Evolutionary conservation across 37 sponge, comb jelly and placozoan species (phyloP).

Genomic region (Chondrilla cf. caribensis): DNA sequence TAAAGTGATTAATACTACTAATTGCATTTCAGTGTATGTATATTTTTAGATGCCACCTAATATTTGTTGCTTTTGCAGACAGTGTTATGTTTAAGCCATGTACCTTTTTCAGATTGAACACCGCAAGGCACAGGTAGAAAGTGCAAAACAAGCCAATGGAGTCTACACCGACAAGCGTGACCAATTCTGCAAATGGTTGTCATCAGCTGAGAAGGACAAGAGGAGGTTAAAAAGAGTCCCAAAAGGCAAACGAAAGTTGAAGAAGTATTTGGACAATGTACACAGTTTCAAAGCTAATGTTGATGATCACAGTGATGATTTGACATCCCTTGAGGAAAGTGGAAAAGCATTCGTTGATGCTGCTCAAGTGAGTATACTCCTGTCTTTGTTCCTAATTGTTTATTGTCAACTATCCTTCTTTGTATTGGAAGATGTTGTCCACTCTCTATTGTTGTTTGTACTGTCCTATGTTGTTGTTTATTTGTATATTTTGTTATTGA

Average conservation of each 20-base stretch:
- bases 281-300: conserved; percentile 37
- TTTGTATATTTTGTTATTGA: no score
- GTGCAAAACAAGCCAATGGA: conserved; percentile 17
- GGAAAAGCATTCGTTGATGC: conserved; percentile 32
- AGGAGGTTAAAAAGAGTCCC: conserved; percentile 30
- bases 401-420: background rate
- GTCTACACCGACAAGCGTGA: conserved; percentile 16
- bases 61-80: background rate
- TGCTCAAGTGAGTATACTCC: conserved; percentile 34
- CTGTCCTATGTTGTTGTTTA: no score
- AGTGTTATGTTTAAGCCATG: background rate
- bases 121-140: conserved; percentile 25
- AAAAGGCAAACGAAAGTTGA: conserved; percentile 6
- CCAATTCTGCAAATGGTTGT: conserved; percentile 44
- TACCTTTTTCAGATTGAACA: conserved; percentile 1
- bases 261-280: conserved; percentile 9
- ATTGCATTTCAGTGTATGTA: no score
- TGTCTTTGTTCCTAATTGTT: background rate
- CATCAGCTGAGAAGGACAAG: conserved; percentile 34
- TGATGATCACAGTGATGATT: conserved; percentile 26
- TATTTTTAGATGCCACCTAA: no score
- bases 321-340: conserved; percentile 34
- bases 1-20: no score
- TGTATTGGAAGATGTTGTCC: background rate
- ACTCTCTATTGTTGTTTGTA: background rate